Evolutionary conservation across 2,113 vertebrate species (phyloP), one percentile per base, ranked within the genome.

Genomic region (Carassius auratus): DNA sequence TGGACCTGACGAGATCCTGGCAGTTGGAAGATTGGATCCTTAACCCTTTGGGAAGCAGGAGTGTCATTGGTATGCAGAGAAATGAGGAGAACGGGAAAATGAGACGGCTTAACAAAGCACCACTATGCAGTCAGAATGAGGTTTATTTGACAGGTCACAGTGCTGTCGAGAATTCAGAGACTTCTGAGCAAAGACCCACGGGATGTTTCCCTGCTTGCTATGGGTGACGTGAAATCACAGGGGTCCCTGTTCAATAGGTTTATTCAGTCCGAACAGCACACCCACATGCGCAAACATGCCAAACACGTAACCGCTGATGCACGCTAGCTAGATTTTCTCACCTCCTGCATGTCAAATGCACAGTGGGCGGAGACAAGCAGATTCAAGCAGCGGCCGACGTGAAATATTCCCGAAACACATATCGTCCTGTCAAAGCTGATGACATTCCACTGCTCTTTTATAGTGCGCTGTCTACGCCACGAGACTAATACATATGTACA

Each of bases 11-110:
- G 26, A 84, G 78, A 91, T 81, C 80, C 66, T 45, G 68, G 57
- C 86, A 86, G 79, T 66, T 45, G 36, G 15, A 68, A 82, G 85
- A 88, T 86, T 89, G 89, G 80, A 79, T 86, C 76, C 80, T 71
- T 87, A 90, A 84, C 86, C 86, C 84, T 82, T 48, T 33, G 76
- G 89, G 86, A 87, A 64, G 52, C 33, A 79, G 21, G 68, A 66
- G 55, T 66, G 85, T 74, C 64, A 74, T 76, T 83, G 85, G 23
- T 82, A 83, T 76, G 79, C 85, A 52, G 59, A 52, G 57, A 81
- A 75, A 73, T 81, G 50, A 61, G 81, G 68, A 21, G 68, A 83
- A 83, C 7, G 36, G 82, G 71, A 68, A 78, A 81, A 57, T 74
- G 42, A 71, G 48, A 52, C 10, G 52, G 68, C 77, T 85, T 85